Percentiles rank a stretch among this genome's conserved stretches.
Conservation (phyloP, 2,113 vertebrate species). For the Rhinopomastus cyanomelas region DNA sequence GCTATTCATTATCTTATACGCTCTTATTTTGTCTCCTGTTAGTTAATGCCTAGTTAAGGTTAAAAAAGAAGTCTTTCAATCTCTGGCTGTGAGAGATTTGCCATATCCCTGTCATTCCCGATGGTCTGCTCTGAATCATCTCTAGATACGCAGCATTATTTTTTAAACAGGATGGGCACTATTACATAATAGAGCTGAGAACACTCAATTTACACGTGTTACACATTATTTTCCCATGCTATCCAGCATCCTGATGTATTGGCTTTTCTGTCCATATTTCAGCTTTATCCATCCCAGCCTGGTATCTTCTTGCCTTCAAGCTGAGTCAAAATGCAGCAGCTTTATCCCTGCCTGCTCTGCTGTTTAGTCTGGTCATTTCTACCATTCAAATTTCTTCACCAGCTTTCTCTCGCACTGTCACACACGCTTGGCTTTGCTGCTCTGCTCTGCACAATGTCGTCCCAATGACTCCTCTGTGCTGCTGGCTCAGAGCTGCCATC, state of each 20-base stretch:
- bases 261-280: background rate
- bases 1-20: background rate
- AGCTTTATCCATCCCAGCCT: background rate
- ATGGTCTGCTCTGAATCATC: background rate
- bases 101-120: background rate
- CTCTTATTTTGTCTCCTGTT: background rate
- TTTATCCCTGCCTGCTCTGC: background rate
- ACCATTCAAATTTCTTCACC: background rate
- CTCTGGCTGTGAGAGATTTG: background rate
- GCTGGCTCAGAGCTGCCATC: fast-evolving
- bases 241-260: background rate
- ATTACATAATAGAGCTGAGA: background rate
- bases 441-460: background rate
- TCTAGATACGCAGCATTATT: background rate
- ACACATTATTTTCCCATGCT: background rate
- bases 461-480: fast-evolving
- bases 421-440: background rate
- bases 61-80: background rate
- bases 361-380: background rate
- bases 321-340: background rate
- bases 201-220: background rate
- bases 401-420: background rate
- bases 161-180: background rate
- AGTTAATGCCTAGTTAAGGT: conserved; percentile 3
- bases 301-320: background rate